Conservation (phyloP, 2,888 invertebrate species). For the Aricia artaxerxes region DNA sequence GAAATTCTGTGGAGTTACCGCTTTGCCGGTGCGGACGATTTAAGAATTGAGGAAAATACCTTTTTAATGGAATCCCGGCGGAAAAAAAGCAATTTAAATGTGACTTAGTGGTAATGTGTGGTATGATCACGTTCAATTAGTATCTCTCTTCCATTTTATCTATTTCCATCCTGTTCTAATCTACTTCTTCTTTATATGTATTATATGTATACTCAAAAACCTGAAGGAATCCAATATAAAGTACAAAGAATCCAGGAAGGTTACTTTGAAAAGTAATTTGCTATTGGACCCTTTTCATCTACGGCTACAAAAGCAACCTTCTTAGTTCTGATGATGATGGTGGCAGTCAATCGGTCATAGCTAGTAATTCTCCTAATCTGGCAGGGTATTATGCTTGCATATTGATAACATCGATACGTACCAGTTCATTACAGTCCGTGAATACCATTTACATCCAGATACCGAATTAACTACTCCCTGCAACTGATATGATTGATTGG, state of each 20-base stretch:
- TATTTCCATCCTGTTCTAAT: too few species aligned
- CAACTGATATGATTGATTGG: conserved; percentile 9
- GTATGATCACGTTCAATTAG: neutral
- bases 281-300: neutral
- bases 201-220: neutral
- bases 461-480: conserved; percentile 30
- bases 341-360: conserved; percentile 17
- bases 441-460: conserved; percentile 41
- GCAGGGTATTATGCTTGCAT: conserved; percentile 50
- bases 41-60: conserved; percentile 18
- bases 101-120: neutral
- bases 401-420: conserved; percentile 52
- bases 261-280: neutral
- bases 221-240: neutral
- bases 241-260: neutral
- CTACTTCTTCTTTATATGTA: neutral
- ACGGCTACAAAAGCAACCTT: neutral
- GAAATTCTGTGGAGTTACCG: conserved; percentile 8
- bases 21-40: conserved; percentile 8
- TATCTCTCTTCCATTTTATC: neutral
- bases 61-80: conserved; percentile 14
- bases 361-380: conserved; percentile 41
- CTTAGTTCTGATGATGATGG: neutral
- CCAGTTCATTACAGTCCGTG: conserved; percentile 53
- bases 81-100: conserved; percentile 1